These are phyloP conservation scores for Xenus cinereus DNA, from an alignment of 2,113 vertebrate genomes.

Conservation along the genomic window DNA sequence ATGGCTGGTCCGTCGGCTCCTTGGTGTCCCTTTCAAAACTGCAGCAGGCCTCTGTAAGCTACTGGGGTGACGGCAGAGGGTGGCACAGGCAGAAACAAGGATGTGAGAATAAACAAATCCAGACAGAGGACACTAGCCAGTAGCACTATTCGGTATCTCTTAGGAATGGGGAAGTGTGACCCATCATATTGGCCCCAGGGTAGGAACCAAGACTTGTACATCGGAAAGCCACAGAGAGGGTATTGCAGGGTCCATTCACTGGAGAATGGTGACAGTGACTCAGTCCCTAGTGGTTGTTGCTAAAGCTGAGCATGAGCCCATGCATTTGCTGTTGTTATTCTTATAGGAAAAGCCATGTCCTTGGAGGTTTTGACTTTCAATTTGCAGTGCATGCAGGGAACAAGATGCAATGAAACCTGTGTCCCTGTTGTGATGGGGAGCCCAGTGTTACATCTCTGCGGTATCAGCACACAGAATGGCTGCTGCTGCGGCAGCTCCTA, in stretches of 20 bases:
- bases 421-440: not conserved
- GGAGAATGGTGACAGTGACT: not conserved
- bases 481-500: not conserved
- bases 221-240: not conserved
- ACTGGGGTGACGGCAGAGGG: not conserved
- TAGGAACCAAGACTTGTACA: not conserved
- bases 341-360: not conserved
- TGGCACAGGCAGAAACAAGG: not conserved
- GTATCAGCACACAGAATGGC: not conserved
- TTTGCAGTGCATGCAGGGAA: not conserved
- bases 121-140: not conserved
- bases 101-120: not conserved
- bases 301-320: not conserved
- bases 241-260: not conserved
- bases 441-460: not conserved
- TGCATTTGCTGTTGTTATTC: not conserved
- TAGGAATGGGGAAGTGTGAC: not conserved
- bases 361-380: not conserved
- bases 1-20: fast-evolving
- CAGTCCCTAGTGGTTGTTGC: not conserved
- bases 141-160: not conserved
- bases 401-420: not conserved
- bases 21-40: not conserved
- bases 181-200: not conserved
- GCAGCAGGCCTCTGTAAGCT: not conserved